Conservation (phyloP, 2,888 invertebrate genomes). For the Drosophila parthenogenetica region DNA sequence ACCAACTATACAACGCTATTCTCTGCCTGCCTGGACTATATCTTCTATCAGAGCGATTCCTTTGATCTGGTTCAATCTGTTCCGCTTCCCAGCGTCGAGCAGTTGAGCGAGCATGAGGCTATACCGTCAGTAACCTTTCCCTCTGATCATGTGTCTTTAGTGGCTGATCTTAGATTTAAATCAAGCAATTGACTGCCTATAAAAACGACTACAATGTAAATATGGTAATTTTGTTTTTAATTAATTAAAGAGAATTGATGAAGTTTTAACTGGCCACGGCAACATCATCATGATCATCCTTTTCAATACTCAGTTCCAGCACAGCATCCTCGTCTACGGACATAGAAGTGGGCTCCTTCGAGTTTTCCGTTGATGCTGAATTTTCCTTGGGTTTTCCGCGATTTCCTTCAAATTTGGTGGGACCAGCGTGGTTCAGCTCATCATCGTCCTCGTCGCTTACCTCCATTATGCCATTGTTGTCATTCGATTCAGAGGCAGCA, state of each 20-base stretch:
- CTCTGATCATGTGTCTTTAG: constrained; percentile 96
- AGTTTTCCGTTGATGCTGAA: constrained; percentile 70
- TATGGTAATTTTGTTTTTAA: constrained; percentile 17
- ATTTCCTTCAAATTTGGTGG: constrained; percentile 54
- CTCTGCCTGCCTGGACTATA: constrained; percentile 95
- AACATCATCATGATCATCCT: constrained; percentile 77
- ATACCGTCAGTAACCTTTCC: constrained; percentile 96
- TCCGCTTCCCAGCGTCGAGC: constrained; percentile 92
- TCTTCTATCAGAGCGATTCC: constrained; percentile 90
- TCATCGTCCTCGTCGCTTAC: constrained; percentile 78
- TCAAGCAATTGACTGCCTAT: constrained; percentile 13
- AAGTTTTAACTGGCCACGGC: constrained; percentile 55
- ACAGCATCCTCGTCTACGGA: constrained; percentile 82
- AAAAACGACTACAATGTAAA: constrained; percentile 4
- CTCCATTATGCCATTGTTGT: constrained; percentile 71
- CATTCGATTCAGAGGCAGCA: constrained; percentile 46
- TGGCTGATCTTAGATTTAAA: constrained; percentile 89
- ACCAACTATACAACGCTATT: constrained; percentile 94
- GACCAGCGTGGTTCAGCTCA: constrained; percentile 50
- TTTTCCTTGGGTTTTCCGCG: constrained; percentile 54
- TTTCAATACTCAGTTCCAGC: constrained; percentile 80
- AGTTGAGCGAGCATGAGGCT: constrained; percentile 90
- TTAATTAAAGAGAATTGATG: constrained; percentile 1
- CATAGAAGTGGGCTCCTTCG: constrained; percentile 73
- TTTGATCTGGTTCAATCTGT: constrained; percentile 89